Evolutionary conservation across 2,113 vertebrate genomes (phyloP).

Genomic region (Oryzias javanicus): DNA sequence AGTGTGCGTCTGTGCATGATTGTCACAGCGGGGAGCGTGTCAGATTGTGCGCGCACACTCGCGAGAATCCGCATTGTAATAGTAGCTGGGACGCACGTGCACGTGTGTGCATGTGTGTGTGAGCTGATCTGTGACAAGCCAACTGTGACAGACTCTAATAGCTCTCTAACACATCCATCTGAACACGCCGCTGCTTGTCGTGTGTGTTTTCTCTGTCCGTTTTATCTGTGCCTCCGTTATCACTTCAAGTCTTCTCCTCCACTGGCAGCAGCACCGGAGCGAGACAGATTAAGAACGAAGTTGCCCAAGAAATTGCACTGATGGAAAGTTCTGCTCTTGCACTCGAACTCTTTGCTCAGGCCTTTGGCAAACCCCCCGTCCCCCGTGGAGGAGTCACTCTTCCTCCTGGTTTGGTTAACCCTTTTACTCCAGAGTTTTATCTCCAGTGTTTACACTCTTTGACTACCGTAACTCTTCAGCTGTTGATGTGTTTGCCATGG

Average conservation of each 20-base stretch:
- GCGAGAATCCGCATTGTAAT: conserved; percentile 43
- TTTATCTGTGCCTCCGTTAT: conserved; percentile 55
- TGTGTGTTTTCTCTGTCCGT: conserved; percentile 35
- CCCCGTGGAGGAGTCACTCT: too few relatives aligned
- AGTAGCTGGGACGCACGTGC: conserved; percentile 18
- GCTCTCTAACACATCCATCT: conserved; percentile 54
- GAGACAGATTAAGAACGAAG: conserved; percentile 49
- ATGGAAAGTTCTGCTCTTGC: conserved; percentile 22
- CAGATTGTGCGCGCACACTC: conserved; percentile 37
- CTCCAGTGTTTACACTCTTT: too few relatives aligned
- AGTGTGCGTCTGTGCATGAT: conserved; percentile 35
- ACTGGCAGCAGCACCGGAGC: conserved; percentile 33
- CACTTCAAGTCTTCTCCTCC: conserved; percentile 43
- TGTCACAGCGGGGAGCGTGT: conserved; percentile 50
- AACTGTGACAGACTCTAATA: conserved; percentile 64
- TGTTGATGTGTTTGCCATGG: too few relatives aligned
- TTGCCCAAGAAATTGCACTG: conserved; percentile 34
- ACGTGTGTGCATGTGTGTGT: conserved; percentile 22
- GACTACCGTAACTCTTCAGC: too few relatives aligned
- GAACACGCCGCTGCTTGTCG: conserved; percentile 33
- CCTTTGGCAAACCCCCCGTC: conserved; percentile 9
- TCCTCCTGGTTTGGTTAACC: too few relatives aligned
- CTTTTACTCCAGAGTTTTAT: too few relatives aligned
- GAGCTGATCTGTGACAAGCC: conserved; percentile 39
- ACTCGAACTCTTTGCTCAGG: conserved; percentile 15